Evolutionary conservation across 2,888 invertebrate species (phyloP), one percentile per base, ranked within the genome.

Genomic region (Meteorus colon): DNA sequence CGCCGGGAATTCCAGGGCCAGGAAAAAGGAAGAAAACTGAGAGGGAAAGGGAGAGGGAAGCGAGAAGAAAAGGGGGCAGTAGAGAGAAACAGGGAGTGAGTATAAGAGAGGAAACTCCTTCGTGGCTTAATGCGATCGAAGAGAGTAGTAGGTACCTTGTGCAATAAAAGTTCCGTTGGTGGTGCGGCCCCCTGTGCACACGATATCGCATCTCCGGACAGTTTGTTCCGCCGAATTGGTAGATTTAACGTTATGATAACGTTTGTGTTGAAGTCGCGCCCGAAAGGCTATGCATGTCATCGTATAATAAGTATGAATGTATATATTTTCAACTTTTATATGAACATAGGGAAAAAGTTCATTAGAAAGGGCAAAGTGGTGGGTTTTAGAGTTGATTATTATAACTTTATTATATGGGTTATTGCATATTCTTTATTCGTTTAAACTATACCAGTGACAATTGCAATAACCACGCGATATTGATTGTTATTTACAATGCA

Each of bases 241-340:
- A 81, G 83, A 84, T 84, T 80, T 79, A 82, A 80, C 80, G 77
- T 79, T 78, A 77, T 78, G 83, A 84, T 84, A 84, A 83, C n/a
- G 76, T 74, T 79, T 73, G 70, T 66, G 74, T 80, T 75, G 74
- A 77, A 76, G 76, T 76, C 73, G 78, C 76, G 31, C 29, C 73
- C 65, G 48, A 66, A 65, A 55, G 1, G 19, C 55, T 24, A 55
- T 55, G 55, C 55, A 55, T 55, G 55, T 55, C 55, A 8, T 55
- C 19, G 55, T 55, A 55, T 55, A 55, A 55, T 24, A 55, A 55
- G 19, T 55, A 55, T 8, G 8, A 55, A 55, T 55, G 19, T 55
- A 24, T 55, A 55, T 55, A 12, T 55, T 8, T 19, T n/a, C n/a
- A 55, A 55, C 55, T 55, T 55, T 41, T 55, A 55, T 55, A 19